Evolutionary conservation across 2,888 invertebrate species (phyloP).

Genomic region (Caenorhabditis drosophilae): DNA sequence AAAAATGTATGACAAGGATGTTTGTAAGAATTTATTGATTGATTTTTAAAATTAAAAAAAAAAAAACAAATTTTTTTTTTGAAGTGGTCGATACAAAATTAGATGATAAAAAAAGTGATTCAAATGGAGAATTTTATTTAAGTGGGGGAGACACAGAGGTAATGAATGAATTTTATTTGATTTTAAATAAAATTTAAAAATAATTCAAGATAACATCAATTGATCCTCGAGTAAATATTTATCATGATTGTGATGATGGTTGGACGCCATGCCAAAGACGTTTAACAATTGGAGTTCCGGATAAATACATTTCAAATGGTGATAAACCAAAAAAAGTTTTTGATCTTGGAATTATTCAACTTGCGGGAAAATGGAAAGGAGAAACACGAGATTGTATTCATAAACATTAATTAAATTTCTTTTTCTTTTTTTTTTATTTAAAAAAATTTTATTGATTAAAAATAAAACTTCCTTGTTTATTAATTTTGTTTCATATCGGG

Average conservation of each 20-base stretch:
- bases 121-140: constrained; percentile 41
- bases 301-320: constrained; percentile 44
- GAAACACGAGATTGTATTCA: constrained; percentile 52
- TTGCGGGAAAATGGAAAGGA: constrained; percentile 50
- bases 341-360: constrained; percentile 47
- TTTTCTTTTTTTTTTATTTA: constrained; percentile 2
- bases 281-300: constrained; percentile 45
- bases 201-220: constrained; percentile 25
- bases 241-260: constrained; percentile 47
- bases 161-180: not conserved
- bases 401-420: constrained; percentile 30
- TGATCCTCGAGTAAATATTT: constrained; percentile 38
- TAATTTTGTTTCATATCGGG: too few species aligned
- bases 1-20: constrained; percentile 49
- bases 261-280: constrained; percentile 54
- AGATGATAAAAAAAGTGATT: constrained; percentile 37
- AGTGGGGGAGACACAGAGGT: constrained; percentile 33
- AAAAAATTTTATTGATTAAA: not conserved
- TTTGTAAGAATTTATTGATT: too few species aligned
- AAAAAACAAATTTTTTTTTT: constrained; percentile 6
- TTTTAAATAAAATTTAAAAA: not conserved
- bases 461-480: too few species aligned
- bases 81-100: constrained; percentile 47
- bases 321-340: constrained; percentile 33
- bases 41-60: not conserved